Evolutionary conservation across 2,797 vertebrate genomes (phyloP), one percentile per base, ranked within the genome.

Genomic region (Garrulus glandarius): DNA sequence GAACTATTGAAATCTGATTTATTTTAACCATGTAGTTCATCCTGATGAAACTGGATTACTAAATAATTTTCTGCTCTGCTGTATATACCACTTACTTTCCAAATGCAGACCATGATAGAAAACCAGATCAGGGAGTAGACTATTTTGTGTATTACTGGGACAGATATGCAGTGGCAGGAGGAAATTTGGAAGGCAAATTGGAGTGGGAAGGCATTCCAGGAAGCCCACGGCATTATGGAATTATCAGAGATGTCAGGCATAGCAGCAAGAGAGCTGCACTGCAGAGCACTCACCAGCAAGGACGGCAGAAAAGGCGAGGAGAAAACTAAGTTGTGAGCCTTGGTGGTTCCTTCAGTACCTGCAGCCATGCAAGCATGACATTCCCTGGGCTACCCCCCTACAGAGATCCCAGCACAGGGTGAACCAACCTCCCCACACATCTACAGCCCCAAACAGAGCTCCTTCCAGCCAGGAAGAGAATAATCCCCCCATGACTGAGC

Each of bases 1-100:
- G 44, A 82, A 71, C 64, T 94, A 79, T 36, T 93, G 87, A 92
- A 95, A 92, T 89, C 37, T 0, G 4, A 60, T 78, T 82, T 87
- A 76, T 94, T 96, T 95, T 91, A 96, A 91, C 83, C 69, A 69
- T 2, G 22, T 61, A 55, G 63, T 52, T 92, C 57, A 84, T 75
- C 83, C 36, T 41, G 56, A 92, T 74, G 20, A 83, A 87, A 85
- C 41, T 65, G 53, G 81, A 92, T 79, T 91, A 84, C 78, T 59
- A 87, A 89, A 95, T 59, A 63, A 67, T 90, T 91, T 96, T 85
- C 91, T 96, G 78, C 81, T 86, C 60, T 84, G 47, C 30, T 85
- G 55, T 91, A 82, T 32, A 22, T 71, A 65, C 8, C 1, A 1
- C 80, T 94, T 78, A 29, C 67, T 87, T 93, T 60, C 60, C 11